Evolutionary conservation across 92 coral and sea anemone species (phyloP), one percentile per base, ranked within the genome.

Genomic region (Zoanthus sociatus): DNA sequence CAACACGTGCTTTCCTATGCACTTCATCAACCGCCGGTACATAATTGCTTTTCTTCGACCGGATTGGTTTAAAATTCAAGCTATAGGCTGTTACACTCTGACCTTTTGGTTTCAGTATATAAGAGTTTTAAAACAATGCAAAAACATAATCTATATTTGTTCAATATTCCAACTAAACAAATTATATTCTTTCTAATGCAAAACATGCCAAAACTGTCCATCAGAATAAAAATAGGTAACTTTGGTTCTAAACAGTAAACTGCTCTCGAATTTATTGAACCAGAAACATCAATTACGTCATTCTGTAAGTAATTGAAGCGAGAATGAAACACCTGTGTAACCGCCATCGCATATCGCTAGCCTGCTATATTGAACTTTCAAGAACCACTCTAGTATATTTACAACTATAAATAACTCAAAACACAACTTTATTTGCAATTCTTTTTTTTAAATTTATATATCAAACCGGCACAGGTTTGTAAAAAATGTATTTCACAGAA

Each of bases 201-300:
- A 26, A 61, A 17, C 51, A 61, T 10, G 31, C 12, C 55, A 63
- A 60, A 63, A 63, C 69, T 63, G 69, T 20, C 6, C n/a, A 7
- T 63, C 26, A 63, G n/a, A 17, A 20, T 66, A n/a, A 32, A 60
- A 64, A 81, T 20, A 6, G 31, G 14, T 12, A 47, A 5, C 17
- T n/a, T 30, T 42, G 10, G 21, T 13, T 47, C 42, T 37, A 45
- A 0, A 4, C 11, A 6, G 11, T n/a, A 11, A 16, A 50, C 14
- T 7, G 9, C 26, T n/a, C 9, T n/a, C 4, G 69, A 66, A 31
- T 44, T 63, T 31, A 42, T 37, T 71, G 63, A 74, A 84, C 61
- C 50, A 30, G 63, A 78, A 78, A 71, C 63, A 70, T 63, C 32
- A 20, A 82, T 85, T 81, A 71, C 85, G 85, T 48, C 85, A 81